phyloP scores from a whole-genome alignment of 64 coral and sea anemone species.

The Trachythela sp. region DNA sequence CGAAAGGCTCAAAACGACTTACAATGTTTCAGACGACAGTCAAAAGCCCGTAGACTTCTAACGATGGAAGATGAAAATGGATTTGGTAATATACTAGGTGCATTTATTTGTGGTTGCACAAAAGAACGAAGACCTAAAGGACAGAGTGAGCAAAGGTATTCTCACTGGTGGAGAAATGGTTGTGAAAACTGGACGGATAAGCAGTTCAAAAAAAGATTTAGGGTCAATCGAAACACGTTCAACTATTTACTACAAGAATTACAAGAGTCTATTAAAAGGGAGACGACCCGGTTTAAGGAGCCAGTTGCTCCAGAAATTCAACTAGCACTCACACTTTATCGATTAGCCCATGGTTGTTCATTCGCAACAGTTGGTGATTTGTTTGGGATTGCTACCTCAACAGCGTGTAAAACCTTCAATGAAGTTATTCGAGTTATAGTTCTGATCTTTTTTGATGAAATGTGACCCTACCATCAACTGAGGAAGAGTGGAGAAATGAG shows the following conservation, averaged over 20 bases:
- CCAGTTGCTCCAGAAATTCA: slow-evolving; percentile 18
- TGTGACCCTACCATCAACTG: slow-evolving; percentile 34
- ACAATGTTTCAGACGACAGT: background rate
- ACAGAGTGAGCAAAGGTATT: slow-evolving; percentile 10
- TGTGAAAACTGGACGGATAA: slow-evolving; percentile 36
- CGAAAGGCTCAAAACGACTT: background rate
- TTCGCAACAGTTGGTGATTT: slow-evolving; percentile 39
- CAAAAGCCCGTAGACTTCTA: background rate
- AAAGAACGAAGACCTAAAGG: slow-evolving; percentile 27
- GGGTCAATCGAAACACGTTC: slow-evolving; percentile 36
- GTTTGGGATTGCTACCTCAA: slow-evolving; percentile 48
- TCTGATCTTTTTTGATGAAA: slow-evolving; percentile 38
- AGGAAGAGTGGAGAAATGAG: slow-evolving; percentile 31
- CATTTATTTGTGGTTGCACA: background rate
- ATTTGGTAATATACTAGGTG: background rate
- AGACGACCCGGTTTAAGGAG: slow-evolving; percentile 35
- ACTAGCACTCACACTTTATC: slow-evolving; percentile 41
- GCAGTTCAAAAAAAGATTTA: slow-evolving; percentile 48
- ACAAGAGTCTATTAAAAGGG: background rate
- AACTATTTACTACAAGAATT: background rate
- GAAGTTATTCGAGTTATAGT: slow-evolving; percentile 42
- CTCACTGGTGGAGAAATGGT: slow-evolving; percentile 37
- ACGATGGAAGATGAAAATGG: background rate
- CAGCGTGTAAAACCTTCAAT: slow-evolving; percentile 47
- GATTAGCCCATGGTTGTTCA: slow-evolving; percentile 30